These are phyloP conservation scores for Ormyrus labotus DNA, from an alignment of 2,888 invertebrate genomes.

Conservation along the genomic window DNA sequence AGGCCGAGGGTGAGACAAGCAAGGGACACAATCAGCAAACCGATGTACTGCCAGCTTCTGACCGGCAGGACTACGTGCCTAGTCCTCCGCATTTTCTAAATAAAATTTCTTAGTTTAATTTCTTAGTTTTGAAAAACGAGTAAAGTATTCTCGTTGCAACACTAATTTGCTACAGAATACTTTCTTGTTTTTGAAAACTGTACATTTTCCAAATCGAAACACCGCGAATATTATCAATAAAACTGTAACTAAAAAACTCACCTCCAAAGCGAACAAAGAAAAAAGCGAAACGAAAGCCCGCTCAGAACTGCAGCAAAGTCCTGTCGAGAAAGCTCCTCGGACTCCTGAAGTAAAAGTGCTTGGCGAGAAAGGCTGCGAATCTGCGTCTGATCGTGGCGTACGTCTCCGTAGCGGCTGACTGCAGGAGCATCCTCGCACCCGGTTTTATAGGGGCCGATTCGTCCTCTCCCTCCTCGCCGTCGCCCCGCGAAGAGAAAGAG, in stretches of 20 bases:
- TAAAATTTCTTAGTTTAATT: slow-evolving; percentile 12
- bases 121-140: not conserved
- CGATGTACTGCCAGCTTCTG: slow-evolving; percentile 71
- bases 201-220: not conserved
- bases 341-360: slow-evolving; percentile 33
- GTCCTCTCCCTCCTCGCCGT: not conserved
- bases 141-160: not conserved
- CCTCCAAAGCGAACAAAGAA: not conserved
- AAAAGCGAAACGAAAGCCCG: not conserved
- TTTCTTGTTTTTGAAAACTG: no score
- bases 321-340: slow-evolving; percentile 28
- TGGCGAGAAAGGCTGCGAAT: slow-evolving; percentile 6
- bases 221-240: not conserved
- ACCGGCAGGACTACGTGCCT: slow-evolving; percentile 71
- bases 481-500: slow-evolving; percentile 19
- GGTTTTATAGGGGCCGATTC: slow-evolving; percentile 65
- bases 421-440: slow-evolving; percentile 29
- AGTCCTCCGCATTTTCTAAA: slow-evolving; percentile 65
- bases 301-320: slow-evolving; percentile 25
- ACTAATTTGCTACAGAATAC: not conserved
- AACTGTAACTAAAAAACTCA: not conserved
- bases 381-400: slow-evolving; percentile 34
- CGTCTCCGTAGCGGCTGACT: slow-evolving; percentile 51
- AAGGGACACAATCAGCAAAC: slow-evolving; percentile 70
- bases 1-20: slow-evolving; percentile 71